A percentile compares a stretch with the other conserved stretches of the same genome.
Conservation (phyloP, 2,113 vertebrate genomes). For the Rutilus rutilus region DNA sequence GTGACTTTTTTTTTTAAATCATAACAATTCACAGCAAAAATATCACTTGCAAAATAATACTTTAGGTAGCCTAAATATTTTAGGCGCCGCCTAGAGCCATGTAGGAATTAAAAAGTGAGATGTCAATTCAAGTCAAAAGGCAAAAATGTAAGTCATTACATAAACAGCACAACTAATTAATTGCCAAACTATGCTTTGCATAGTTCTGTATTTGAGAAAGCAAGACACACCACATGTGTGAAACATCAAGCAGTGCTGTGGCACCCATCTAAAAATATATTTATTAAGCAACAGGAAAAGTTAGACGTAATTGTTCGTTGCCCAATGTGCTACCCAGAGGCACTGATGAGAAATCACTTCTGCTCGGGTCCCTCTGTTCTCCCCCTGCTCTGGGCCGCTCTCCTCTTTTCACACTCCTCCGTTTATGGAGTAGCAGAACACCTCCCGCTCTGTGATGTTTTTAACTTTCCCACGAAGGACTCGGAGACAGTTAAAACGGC, state of each 20-base stretch:
- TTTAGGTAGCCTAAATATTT: no score
- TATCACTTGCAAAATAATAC: no score
- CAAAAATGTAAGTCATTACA: no score
- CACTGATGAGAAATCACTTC: slow-evolving; percentile 51
- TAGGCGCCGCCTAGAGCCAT: no score
- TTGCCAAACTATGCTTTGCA: background rate
- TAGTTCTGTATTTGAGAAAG: background rate
- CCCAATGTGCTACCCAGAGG: slow-evolving; percentile 42
- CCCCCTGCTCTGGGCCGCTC: slow-evolving; percentile 4
- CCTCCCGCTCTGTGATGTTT: slow-evolving; percentile 35
- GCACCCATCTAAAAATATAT: slow-evolving; percentile 49
- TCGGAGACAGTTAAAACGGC: slow-evolving; percentile 69
- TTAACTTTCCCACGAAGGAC: slow-evolving; percentile 60
- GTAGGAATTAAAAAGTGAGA: no score
- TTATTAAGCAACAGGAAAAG: slow-evolving; percentile 66
- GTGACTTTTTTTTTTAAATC: no score
- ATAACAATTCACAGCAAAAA: no score
- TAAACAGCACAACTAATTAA: background rate
- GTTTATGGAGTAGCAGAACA: slow-evolving; percentile 10
- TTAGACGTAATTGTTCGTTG: slow-evolving; percentile 42
- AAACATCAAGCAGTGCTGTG: slow-evolving; percentile 27
- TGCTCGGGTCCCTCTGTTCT: slow-evolving; percentile 51
- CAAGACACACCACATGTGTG: slow-evolving; percentile 7
- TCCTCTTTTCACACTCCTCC: slow-evolving; percentile 34
- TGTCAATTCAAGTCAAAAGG: no score